Percentiles rank a stretch among this genome's conserved stretches.
Conservation (phyloP, 2,888 invertebrate species). For the Watsonalla binaria region DNA sequence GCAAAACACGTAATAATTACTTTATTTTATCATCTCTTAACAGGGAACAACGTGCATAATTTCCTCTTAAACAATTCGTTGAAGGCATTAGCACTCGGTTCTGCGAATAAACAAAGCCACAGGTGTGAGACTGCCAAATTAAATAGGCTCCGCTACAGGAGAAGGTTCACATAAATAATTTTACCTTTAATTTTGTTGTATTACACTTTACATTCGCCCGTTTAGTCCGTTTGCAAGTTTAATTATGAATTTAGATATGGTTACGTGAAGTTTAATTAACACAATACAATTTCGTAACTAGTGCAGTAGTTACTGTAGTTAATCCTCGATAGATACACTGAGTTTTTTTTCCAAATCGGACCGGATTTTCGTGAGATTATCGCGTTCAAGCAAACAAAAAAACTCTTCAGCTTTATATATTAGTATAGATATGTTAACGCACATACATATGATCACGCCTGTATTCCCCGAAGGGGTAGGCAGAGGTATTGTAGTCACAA, state of each 20-base stretch:
- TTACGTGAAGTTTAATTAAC: background rate
- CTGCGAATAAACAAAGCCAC: conserved; percentile 62
- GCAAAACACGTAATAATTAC: background rate
- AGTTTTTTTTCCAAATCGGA: background rate
- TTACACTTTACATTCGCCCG: conserved; percentile 16
- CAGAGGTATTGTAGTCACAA: no score
- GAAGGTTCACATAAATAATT: conserved; percentile 51
- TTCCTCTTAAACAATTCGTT: conserved; percentile 32
- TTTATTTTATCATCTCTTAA: background rate
- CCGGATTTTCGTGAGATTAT: background rate
- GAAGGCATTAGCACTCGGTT: conserved; percentile 39
- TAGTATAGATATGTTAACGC: no score
- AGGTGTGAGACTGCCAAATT: conserved; percentile 56
- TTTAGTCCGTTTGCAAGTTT: conserved; percentile 1
- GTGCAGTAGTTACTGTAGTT: no score
- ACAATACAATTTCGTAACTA: no score
- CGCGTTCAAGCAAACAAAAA: no score
- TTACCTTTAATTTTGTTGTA: conserved; percentile 40
- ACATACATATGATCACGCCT: no score
- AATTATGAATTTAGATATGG: background rate
- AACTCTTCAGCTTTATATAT: no score
- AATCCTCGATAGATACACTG: no score
- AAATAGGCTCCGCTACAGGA: conserved; percentile 41
- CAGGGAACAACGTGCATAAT: conserved; percentile 22
- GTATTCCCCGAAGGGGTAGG: no score